Conservation (phyloP, 2,888 invertebrate species). For the Glaucopsyche alexis region DNA sequence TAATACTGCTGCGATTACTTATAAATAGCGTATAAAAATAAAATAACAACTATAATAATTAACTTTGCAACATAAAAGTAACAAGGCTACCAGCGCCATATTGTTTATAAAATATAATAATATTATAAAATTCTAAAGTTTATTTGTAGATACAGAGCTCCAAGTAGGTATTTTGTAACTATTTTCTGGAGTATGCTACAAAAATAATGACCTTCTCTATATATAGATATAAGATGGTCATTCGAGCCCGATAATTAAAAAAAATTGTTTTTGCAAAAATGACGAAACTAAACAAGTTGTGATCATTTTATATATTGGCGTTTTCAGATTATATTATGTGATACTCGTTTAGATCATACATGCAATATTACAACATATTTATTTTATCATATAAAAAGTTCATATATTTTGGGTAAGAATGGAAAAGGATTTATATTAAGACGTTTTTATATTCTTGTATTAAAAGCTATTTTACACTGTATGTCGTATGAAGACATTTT, state of each 20-base stretch:
- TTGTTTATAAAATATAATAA: background rate
- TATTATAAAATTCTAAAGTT: background rate
- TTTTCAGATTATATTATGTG: too few species aligned
- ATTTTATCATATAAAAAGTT: background rate
- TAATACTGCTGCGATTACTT: slow-evolving; percentile 24
- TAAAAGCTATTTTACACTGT: background rate
- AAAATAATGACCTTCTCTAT: background rate
- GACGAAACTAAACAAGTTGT: too few species aligned
- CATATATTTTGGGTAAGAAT: background rate
- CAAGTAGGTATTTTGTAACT: background rate
- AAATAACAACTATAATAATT: slow-evolving; percentile 13
- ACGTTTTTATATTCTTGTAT: background rate
- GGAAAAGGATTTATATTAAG: background rate
- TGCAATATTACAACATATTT: too few species aligned
- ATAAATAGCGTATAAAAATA: slow-evolving; percentile 12
- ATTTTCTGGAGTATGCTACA: background rate
- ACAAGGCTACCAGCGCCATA: slow-evolving; percentile 17
- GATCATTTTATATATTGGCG: too few species aligned
- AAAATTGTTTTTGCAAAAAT: too few species aligned
- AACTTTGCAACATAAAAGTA: slow-evolving; percentile 2
- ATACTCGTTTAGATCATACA: too few species aligned
- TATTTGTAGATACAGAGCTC: background rate
- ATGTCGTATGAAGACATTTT: background rate
- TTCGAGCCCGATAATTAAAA: background rate
- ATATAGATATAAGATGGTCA: background rate